Evolutionary conservation across 1,140 invertebrate species (phyloP).

Genomic region (Caenorhabditis remanei): DNA sequence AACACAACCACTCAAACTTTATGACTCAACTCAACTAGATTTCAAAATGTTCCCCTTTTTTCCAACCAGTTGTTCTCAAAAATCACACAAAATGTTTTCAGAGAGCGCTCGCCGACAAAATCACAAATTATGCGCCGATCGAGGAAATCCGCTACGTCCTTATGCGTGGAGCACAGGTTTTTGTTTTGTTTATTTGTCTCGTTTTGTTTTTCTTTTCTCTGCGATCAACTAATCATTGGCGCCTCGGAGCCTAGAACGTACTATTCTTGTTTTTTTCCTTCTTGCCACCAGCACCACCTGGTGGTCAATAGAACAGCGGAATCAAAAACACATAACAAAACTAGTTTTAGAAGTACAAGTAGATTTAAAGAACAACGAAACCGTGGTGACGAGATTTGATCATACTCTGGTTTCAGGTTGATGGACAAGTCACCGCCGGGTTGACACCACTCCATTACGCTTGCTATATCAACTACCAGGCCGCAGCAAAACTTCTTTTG

Average conservation of each 20-base stretch:
- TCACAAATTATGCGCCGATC: conserved; percentile 87
- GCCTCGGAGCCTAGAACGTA: conserved; percentile 11
- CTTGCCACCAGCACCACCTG: background rate
- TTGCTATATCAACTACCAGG: conserved; percentile 87
- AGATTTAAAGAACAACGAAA: background rate
- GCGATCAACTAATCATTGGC: conserved; percentile 29
- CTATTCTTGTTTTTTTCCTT: conserved; percentile 8
- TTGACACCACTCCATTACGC: conserved; percentile 91
- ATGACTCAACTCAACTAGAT: conserved; percentile 15
- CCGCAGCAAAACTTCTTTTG: conserved; percentile 83
- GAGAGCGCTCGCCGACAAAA: conserved; percentile 89
- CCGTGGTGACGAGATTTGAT: background rate
- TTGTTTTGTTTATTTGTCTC: conserved; percentile 16
- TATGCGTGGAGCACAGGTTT: conserved; percentile 87
- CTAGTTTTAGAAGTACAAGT: background rate
- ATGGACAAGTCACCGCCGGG: conserved; percentile 80
- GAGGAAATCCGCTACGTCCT: conserved; percentile 88
- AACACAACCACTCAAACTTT: background rate
- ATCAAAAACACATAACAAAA: conserved; percentile 18
- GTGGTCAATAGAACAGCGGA: background rate
- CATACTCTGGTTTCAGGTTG: conserved; percentile 71
- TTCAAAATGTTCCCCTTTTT: background rate
- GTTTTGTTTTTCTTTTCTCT: conserved; percentile 26
- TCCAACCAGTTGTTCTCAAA: background rate
- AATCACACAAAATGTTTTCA: conserved; percentile 79